phyloP scores from a whole-genome alignment of 1,140 invertebrate species.

The Halictus rubicundus region DNA sequence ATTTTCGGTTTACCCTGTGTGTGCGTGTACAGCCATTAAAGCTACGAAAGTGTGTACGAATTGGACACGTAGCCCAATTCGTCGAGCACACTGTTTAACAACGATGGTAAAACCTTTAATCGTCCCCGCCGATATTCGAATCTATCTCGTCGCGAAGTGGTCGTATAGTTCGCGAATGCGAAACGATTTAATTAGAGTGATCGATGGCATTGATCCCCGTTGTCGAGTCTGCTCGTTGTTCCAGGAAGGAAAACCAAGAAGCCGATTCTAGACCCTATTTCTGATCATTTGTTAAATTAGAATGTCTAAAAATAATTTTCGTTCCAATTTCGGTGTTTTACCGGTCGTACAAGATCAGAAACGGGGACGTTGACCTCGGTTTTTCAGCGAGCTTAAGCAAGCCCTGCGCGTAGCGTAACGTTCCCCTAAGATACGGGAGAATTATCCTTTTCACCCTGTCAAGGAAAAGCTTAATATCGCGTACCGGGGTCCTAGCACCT shows the following conservation, averaged over 20 bases:
- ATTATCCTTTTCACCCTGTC: slow-evolving; percentile 16
- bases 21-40: too few species aligned
- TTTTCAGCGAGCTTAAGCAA: background rate
- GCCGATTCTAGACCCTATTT: background rate
- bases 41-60: background rate
- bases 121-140: slow-evolving; percentile 10
- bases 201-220: slow-evolving; percentile 18
- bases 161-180: slow-evolving; percentile 37
- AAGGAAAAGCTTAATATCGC: slow-evolving; percentile 11
- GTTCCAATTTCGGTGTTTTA: too few species aligned
- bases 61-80: background rate
- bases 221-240: background rate
- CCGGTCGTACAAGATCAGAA: too few species aligned
- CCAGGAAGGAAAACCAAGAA: background rate
- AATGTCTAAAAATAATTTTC: too few species aligned
- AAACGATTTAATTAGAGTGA: slow-evolving; percentile 49
- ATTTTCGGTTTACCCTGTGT: too few species aligned
- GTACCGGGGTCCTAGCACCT: background rate
- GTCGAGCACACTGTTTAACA: slow-evolving; percentile 30
- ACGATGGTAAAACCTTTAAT: slow-evolving; percentile 43
- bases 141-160: slow-evolving; percentile 22
- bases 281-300: too few species aligned
- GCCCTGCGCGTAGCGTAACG: slow-evolving; percentile 3
- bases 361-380: background rate
- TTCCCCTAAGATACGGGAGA: background rate